These are phyloP conservation scores for Merluccius polli DNA, from an alignment of 2,797 vertebrate genomes.

Conservation along the genomic window DNA sequence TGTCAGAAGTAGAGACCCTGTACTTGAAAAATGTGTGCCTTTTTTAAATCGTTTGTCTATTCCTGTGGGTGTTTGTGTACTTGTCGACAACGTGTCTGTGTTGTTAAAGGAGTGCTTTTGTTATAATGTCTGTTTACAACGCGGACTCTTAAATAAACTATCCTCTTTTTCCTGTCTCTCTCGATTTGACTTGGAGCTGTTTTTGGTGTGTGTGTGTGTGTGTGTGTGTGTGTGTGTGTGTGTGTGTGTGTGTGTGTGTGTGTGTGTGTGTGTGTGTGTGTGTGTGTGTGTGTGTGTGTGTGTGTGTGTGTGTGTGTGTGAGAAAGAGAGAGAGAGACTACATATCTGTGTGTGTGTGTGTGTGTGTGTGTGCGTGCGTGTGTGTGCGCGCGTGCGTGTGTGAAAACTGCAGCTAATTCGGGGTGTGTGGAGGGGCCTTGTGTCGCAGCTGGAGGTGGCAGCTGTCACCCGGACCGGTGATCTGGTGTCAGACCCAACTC, in stretches of 20 bases:
- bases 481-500: conserved; percentile 26
- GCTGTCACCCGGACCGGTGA: conserved; percentile 24
- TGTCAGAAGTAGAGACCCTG: conserved; percentile 12
- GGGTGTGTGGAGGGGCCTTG: conserved; percentile 39
- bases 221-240: too few relatives aligned
- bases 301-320: neutral
- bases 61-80: neutral
- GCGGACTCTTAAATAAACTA: conserved; percentile 17
- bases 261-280: too few relatives aligned
- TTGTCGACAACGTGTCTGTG: neutral
- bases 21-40: conserved; percentile 47
- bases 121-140: neutral
- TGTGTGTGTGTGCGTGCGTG: too few relatives aligned
- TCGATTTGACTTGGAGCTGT: conserved; percentile 14
- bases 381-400: neutral
- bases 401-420: conserved; percentile 16
- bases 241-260: too few relatives aligned
- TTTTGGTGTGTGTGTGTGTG: conserved; percentile 21
- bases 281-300: too few relatives aligned
- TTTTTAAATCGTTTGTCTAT: conserved; percentile 25
- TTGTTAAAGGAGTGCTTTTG: neutral
- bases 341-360: too few relatives aligned
- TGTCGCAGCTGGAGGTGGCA: conserved; percentile 52
- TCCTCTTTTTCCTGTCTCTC: neutral
- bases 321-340: too few relatives aligned